Conservation (phyloP, 2,888 invertebrate species). For the Acanthopleura granulata region DNA sequence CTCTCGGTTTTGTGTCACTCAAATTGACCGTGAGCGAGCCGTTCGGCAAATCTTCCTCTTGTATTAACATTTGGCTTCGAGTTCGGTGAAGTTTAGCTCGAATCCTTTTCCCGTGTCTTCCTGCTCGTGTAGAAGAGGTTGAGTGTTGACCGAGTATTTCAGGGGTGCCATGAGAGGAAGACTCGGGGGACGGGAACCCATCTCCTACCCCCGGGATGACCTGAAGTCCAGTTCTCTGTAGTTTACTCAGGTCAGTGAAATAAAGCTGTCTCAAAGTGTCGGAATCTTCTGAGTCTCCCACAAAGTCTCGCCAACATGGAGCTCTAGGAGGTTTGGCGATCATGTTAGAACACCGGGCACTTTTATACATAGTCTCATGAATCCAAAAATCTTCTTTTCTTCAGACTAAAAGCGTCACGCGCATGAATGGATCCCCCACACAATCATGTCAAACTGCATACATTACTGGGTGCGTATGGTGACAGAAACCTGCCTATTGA, state of each 20-base stretch:
- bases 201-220: neutral
- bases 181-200: neutral
- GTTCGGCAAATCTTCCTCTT: slow-evolving; percentile 56
- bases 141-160: neutral
- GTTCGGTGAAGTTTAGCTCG: slow-evolving; percentile 60
- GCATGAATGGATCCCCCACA: no score
- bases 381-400: no score
- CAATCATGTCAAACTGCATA: no score
- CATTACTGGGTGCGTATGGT: no score
- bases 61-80: slow-evolving; percentile 56
- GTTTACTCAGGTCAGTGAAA: neutral
- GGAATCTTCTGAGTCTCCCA: neutral
- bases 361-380: slow-evolving; percentile 1
- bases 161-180: neutral
- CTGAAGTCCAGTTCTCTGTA: neutral
- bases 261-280: neutral
- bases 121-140: neutral
- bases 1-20: slow-evolving; percentile 56
- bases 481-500: no score
- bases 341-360: neutral
- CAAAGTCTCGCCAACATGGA: slow-evolving; percentile 7
- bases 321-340: neutral
- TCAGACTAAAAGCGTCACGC: no score
- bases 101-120: slow-evolving; percentile 36
- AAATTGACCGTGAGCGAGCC: slow-evolving; percentile 48